A percentile compares a stretch with the other conserved stretches of the same genome.
Conservation (phyloP, 2,797 vertebrate genomes). For the Lateolabrax maculatus region DNA sequence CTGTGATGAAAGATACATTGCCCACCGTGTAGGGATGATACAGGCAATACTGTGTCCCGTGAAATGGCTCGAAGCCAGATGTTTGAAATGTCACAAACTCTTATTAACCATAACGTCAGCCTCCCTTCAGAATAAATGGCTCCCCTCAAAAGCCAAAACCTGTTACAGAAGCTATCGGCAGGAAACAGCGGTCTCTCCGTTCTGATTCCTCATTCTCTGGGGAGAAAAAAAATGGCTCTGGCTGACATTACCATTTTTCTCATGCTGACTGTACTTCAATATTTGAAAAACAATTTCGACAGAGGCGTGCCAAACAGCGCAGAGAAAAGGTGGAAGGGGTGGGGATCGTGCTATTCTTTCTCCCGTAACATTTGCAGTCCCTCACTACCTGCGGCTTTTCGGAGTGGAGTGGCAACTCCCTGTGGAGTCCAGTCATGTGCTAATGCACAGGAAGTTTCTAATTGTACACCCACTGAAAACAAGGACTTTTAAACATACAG, state of each 20-base stretch:
- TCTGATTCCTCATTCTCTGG: slow-evolving; percentile 34
- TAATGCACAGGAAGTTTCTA: slow-evolving; percentile 60
- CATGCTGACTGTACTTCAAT: slow-evolving; percentile 50
- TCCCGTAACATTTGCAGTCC: slow-evolving; percentile 63
- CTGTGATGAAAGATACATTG: slow-evolving; percentile 16
- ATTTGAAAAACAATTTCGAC: slow-evolving; percentile 58
- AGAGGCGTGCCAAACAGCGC: slow-evolving; percentile 55
- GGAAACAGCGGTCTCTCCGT: slow-evolving; percentile 35
- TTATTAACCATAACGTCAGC: slow-evolving; percentile 28
- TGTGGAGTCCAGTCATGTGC: slow-evolving; percentile 28
- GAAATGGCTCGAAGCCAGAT: slow-evolving; percentile 35
- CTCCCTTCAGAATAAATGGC: slow-evolving; percentile 9
- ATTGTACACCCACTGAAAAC: slow-evolving; percentile 56
- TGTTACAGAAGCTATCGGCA: slow-evolving; percentile 46
- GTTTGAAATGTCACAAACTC: slow-evolving; percentile 47
- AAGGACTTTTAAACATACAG: slow-evolving; percentile 36
- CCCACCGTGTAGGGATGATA: slow-evolving; percentile 5
- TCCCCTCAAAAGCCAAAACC: slow-evolving; percentile 31
- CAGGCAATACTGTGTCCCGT: not conserved
- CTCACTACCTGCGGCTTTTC: slow-evolving; percentile 66
- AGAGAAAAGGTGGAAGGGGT: slow-evolving; percentile 81
- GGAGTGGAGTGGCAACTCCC: slow-evolving; percentile 64
- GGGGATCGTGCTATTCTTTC: slow-evolving; percentile 67
- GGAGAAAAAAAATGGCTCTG: not conserved
- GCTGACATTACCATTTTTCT: slow-evolving; percentile 62